These are phyloP conservation scores for Drosophila equinoxialis DNA, from an alignment of 1,140 invertebrate genomes.

Conservation along the genomic window DNA sequence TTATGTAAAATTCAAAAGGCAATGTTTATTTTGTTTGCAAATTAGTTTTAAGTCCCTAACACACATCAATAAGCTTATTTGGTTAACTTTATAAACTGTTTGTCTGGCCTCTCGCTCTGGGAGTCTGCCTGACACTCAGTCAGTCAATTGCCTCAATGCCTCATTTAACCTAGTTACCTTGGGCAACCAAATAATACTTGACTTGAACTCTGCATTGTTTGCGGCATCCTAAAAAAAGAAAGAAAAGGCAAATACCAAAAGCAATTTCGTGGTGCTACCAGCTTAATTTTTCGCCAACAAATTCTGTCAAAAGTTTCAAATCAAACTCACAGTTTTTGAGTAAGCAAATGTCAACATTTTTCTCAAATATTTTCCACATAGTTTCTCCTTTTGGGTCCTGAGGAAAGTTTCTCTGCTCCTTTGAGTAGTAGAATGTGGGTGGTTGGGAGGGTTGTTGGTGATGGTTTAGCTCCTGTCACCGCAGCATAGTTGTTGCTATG, in stretches of 20 bases:
- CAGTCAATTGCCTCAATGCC: not conserved
- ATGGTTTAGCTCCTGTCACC: conserved; percentile 55
- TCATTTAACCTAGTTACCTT: conserved; percentile 4
- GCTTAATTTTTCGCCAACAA: conserved; percentile 57
- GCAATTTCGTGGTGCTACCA: conserved; percentile 54
- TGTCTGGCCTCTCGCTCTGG: not conserved
- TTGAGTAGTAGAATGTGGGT: conserved; percentile 5
- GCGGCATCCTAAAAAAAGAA: not conserved
- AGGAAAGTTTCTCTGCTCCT: not conserved
- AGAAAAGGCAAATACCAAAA: conserved; percentile 41
- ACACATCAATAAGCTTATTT: conserved; percentile 16
- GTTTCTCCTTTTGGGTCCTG: not conserved
- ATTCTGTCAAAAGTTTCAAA: conserved; percentile 21
- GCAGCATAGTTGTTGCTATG: conserved; percentile 60
- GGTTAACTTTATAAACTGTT: conserved; percentile 1
- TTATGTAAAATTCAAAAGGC: not conserved
- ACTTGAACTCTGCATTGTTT: not conserved
- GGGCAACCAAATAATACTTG: not conserved
- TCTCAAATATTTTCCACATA: conserved; percentile 13
- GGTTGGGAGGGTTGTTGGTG: not conserved
- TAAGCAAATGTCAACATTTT: conserved; percentile 1
- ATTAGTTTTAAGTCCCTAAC: not conserved
- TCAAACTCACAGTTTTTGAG: not conserved
- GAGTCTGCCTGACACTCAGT: not conserved
- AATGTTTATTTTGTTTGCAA: not conserved